A percentile compares a stretch with the other conserved stretches of the same genome.
phyloP scores from a whole-genome alignment of 2,888 invertebrate genomes.

The Chloroclystis v-ata region DNA sequence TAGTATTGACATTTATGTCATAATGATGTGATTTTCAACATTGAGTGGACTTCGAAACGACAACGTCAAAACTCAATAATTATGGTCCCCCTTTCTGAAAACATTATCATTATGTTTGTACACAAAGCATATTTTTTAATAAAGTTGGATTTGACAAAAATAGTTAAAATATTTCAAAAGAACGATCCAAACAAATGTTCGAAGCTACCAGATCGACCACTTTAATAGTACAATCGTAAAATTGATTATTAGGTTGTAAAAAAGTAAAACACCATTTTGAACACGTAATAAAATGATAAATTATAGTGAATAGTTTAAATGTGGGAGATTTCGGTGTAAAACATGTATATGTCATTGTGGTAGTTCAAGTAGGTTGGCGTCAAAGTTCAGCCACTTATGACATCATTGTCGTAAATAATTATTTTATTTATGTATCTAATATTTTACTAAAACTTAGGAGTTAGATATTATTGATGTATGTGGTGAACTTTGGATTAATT shows the following conservation, averaged over 20 bases:
- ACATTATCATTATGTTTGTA: too few relatives aligned
- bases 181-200: too few relatives aligned
- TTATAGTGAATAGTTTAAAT: conserved; percentile 18
- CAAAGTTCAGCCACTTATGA: not conserved
- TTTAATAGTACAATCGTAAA: conserved; percentile 32
- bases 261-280: conserved; percentile 27
- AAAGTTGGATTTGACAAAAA: too few relatives aligned
- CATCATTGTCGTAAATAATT: not conserved
- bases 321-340: conserved; percentile 12
- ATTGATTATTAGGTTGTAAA: conserved; percentile 34
- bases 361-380: not conserved
- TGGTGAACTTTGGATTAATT: too few relatives aligned
- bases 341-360: not conserved
- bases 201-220: not conserved
- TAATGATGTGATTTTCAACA: too few relatives aligned
- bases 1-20: not conserved
- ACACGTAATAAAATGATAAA: conserved; percentile 33
- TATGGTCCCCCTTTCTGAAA: too few relatives aligned
- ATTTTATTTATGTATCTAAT: too few relatives aligned
- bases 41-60: too few relatives aligned
- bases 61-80: too few relatives aligned
- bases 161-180: too few relatives aligned
- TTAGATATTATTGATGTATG: too few relatives aligned
- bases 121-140: too few relatives aligned
- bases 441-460: not conserved